Percentiles rank a stretch among this genome's conserved stretches.
phyloP scores from a whole-genome alignment of 1,140 invertebrate genomes.

The Teleogryllus occipitalis region DNA sequence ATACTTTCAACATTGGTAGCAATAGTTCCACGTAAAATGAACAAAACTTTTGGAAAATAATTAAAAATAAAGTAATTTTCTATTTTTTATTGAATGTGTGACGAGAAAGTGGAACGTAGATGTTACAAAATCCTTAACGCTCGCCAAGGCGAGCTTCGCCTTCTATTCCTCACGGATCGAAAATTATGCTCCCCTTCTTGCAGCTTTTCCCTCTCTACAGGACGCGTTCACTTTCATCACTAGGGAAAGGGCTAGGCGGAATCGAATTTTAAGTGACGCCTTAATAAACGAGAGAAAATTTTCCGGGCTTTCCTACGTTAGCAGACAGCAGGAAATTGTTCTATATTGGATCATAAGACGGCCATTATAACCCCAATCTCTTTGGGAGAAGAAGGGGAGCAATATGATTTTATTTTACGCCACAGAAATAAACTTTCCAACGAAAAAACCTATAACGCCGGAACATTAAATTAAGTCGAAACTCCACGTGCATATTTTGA shows the following conservation, averaged over 20 bases:
- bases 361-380: background rate
- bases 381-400: background rate
- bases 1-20: too few relatives aligned
- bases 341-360: slow-evolving; percentile 1
- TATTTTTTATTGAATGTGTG: too few relatives aligned
- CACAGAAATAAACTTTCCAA: background rate
- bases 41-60: too few relatives aligned
- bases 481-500: too few relatives aligned
- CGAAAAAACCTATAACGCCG: background rate
- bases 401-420: background rate
- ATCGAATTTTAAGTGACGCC: background rate
- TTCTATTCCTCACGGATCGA: background rate
- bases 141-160: too few relatives aligned
- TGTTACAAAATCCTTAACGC: too few relatives aligned
- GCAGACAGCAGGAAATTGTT: background rate
- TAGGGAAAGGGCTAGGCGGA: background rate
- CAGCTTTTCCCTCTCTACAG: background rate
- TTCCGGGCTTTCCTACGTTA: background rate
- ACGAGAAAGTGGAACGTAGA: too few relatives aligned
- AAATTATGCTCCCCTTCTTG: background rate
- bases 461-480: background rate
- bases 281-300: slow-evolving; percentile 2
- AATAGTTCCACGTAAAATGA: too few relatives aligned
- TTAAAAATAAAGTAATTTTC: too few relatives aligned
- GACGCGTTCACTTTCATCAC: background rate